Conservation (phyloP, 2,113 vertebrate species). For the Vulpes lagopus region DNA sequence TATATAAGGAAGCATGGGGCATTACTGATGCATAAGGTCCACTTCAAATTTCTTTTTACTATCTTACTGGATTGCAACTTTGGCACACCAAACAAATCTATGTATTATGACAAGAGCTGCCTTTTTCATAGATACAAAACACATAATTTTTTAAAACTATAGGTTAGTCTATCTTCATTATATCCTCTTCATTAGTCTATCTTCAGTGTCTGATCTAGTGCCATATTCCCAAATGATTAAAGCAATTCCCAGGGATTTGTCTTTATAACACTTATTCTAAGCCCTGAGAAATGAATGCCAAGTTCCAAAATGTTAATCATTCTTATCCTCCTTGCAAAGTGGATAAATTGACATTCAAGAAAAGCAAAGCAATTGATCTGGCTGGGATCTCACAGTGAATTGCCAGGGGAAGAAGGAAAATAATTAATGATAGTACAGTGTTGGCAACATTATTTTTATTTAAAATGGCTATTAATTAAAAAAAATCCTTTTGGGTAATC, state of each 20-base stretch:
- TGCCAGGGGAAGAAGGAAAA: slow-evolving; percentile 32
- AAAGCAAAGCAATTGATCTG: background rate
- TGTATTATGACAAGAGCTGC: background rate
- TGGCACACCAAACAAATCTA: slow-evolving; percentile 7
- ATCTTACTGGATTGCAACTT: slow-evolving; percentile 35
- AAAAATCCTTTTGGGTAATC: background rate
- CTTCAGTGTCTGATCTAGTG: background rate
- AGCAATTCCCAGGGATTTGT: background rate
- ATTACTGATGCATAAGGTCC: background rate
- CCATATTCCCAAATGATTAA: slow-evolving; percentile 10
- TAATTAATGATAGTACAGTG: slow-evolving; percentile 44
- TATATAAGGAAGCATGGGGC: background rate
- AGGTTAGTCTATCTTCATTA: background rate
- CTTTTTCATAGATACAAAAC: slow-evolving; percentile 31
- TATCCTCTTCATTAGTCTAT: background rate
- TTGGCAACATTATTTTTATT: slow-evolving; percentile 45
- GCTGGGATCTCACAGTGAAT: slow-evolving; percentile 38
- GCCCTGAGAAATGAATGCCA: background rate
- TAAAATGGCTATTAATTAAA: slow-evolving; percentile 13
- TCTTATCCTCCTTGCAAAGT: slow-evolving; percentile 35
- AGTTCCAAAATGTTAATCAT: slow-evolving; percentile 19
- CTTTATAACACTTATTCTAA: slow-evolving; percentile 20
- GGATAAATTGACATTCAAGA: slow-evolving; percentile 35
- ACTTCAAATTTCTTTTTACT: slow-evolving; percentile 36
- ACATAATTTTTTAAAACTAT: slow-evolving; percentile 39